Evolutionary conservation across 1,140 invertebrate species (phyloP).

Genomic region (Phocides pigmalion): DNA sequence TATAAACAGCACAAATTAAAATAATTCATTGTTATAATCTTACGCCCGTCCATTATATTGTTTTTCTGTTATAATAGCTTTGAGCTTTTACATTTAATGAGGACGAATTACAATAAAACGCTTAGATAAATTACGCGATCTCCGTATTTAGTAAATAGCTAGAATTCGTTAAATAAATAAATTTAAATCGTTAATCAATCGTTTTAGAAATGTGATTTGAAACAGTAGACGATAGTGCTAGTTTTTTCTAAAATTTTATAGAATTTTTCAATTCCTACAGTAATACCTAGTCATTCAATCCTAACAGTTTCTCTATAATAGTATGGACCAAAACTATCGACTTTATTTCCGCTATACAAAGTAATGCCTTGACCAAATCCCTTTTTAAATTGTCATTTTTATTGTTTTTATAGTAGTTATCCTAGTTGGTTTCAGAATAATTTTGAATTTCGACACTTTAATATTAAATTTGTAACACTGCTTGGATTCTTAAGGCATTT

Average conservation of each 20-base stretch:
- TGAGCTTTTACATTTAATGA: constrained; percentile 28
- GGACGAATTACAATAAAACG: constrained; percentile 26
- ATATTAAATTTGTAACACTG: background rate
- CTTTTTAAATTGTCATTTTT: constrained; percentile 9
- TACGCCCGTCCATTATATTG: constrained; percentile 24
- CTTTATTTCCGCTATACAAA: constrained; percentile 8
- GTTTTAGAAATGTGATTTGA: constrained; percentile 27
- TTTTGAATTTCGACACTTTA: constrained; percentile 9
- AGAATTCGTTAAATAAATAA: constrained; percentile 24
- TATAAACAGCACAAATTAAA: constrained; percentile 13
- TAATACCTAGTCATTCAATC: constrained; percentile 6
- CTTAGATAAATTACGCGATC: constrained; percentile 15
- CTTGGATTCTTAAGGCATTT: background rate
- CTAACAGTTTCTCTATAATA: constrained; percentile 17
- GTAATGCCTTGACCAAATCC: constrained; percentile 16
- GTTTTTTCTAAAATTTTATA: constrained; percentile 34
- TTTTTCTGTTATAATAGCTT: constrained; percentile 28
- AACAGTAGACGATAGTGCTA: constrained; percentile 18
- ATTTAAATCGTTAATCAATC: constrained; percentile 18
- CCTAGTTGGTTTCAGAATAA: background rate
- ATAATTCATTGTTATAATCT: constrained; percentile 16
- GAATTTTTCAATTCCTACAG: constrained; percentile 19
- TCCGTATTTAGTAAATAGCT: constrained; percentile 26
- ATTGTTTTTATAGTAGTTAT: constrained; percentile 15
- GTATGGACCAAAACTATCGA: constrained; percentile 25